Evolutionary conservation across 2,797 vertebrate genomes (phyloP).

Genomic region (Calcarius lapponicus): DNA sequence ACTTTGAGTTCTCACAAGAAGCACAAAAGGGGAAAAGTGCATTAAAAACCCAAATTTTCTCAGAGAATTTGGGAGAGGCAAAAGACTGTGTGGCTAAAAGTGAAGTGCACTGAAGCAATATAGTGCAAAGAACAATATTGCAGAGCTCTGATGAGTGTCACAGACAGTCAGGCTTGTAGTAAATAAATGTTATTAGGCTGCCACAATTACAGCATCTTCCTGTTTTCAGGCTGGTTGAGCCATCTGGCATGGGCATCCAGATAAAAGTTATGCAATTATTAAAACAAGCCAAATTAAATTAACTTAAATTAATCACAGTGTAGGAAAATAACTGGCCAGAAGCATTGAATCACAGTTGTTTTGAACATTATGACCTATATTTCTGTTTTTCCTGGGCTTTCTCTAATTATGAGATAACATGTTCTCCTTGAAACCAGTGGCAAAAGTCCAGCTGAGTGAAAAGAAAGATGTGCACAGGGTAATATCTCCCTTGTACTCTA

Average conservation of each 20-base stretch:
- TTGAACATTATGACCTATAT: constrained; percentile 57
- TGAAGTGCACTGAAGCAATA: neutral
- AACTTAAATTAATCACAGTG: constrained; percentile 63
- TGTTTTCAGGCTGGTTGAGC: constrained; percentile 5
- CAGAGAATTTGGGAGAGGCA: neutral
- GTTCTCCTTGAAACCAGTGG: constrained; percentile 5
- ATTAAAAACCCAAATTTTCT: neutral
- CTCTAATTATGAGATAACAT: neutral
- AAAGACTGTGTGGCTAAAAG: neutral
- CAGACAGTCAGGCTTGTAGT: constrained; percentile 14
- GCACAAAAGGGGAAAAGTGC: neutral
- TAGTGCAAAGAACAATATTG: neutral
- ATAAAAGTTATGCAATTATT: constrained; percentile 58
- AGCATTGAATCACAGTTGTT: constrained; percentile 6
- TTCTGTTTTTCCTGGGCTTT: constrained; percentile 13
- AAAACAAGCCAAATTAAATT: constrained; percentile 70
- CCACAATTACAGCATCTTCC: constrained; percentile 25
- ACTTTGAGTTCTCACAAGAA: neutral
- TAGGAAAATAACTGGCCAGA: constrained; percentile 41
- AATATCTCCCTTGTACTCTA: neutral
- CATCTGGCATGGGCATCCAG: constrained; percentile 45
- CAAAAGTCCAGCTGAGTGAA: constrained; percentile 24
- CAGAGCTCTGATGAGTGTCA: neutral
- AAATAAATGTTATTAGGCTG: constrained; percentile 55
- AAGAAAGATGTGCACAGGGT: neutral